These are phyloP conservation scores for Lichenostomus cassidix DNA, from an alignment of 2,113 vertebrate genomes.

Conservation along the genomic window DNA sequence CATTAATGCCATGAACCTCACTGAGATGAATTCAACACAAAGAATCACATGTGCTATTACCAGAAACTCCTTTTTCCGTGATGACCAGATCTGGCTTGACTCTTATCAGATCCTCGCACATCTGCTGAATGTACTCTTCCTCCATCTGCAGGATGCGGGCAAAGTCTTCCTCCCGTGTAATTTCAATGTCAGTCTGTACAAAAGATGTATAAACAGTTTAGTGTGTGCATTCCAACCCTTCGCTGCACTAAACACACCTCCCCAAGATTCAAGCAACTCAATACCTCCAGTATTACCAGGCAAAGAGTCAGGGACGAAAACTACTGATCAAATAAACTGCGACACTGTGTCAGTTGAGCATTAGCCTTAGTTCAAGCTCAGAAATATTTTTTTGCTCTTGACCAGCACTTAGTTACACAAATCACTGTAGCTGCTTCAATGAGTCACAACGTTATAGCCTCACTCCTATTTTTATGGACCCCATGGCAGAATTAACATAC, in stretches of 20 bases:
- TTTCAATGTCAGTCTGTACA: slow-evolving; percentile 92
- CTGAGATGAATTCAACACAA: background rate
- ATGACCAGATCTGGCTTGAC: slow-evolving; percentile 93
- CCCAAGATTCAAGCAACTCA: background rate
- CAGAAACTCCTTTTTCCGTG: slow-evolving; percentile 95
- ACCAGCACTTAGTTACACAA: background rate
- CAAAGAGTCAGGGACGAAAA: background rate
- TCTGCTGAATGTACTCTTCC: slow-evolving; percentile 94
- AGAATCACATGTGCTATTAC: slow-evolving; percentile 26
- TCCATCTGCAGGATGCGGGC: slow-evolving; percentile 96
- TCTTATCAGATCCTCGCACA: slow-evolving; percentile 91
- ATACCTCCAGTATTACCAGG: background rate
- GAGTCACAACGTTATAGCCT: background rate
- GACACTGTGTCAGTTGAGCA: background rate
- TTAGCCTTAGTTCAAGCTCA: background rate
- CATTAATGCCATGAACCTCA: background rate
- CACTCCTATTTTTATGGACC: background rate
- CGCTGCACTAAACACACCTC: rapidly evolving
- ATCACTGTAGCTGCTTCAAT: background rate
- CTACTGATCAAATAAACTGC: rapidly evolving
- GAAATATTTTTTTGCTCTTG: background rate
- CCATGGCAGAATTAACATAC: background rate
- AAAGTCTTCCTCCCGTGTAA: slow-evolving; percentile 95
- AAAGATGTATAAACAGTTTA: background rate
- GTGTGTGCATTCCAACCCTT: background rate